Conservation (phyloP, 1,140 invertebrate genomes). For the Patella vulgata region DNA sequence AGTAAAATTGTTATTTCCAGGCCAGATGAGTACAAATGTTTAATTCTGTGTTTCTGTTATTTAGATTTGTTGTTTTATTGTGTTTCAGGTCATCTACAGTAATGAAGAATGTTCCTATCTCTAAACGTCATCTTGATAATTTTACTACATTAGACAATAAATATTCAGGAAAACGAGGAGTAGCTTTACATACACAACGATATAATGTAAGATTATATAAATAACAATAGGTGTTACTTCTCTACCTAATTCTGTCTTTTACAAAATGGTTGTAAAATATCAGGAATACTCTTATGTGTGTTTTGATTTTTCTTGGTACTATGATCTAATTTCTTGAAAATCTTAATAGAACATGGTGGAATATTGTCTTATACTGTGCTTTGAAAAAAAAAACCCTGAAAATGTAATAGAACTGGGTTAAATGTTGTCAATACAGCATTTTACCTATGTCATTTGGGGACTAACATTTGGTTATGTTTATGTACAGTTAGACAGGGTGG, state of each 20-base stretch:
- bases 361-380: neutral
- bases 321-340: neutral
- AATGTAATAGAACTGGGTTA: no score
- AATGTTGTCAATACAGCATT: no score
- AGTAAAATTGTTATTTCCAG: no score
- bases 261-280: no score
- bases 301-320: neutral
- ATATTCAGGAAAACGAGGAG: constrained; percentile 45
- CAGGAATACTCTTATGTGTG: neutral
- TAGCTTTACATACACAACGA: constrained; percentile 57
- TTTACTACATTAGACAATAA: constrained; percentile 52
- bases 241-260: neutral
- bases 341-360: neutral
- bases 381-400: no score
- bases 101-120: constrained; percentile 52
- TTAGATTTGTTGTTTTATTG: no score
- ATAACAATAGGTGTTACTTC: neutral
- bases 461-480: no score
- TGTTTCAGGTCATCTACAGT: constrained; percentile 56
- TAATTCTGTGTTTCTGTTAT: no score
- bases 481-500: no score
- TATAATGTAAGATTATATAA: constrained; percentile 35
- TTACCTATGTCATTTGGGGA: no score
- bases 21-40: no score
- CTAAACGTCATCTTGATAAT: constrained; percentile 53